Conservation (phyloP, 2,888 invertebrate genomes). For the Epinotia brunnichana region DNA sequence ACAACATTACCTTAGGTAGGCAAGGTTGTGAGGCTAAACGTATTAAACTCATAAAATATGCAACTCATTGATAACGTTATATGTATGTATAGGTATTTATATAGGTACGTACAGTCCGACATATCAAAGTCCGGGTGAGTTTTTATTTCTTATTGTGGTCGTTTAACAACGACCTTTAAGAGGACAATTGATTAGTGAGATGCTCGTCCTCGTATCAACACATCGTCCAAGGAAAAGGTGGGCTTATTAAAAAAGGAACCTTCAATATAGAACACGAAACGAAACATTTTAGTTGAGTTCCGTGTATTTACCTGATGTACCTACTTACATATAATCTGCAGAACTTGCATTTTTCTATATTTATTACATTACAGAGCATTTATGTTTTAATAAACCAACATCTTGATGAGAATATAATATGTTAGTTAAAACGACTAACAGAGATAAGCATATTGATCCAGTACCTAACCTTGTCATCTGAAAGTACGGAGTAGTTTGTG, state of each 20-base stretch:
- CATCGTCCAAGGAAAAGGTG: slow-evolving; percentile 52
- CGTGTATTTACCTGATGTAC: slow-evolving; percentile 45
- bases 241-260: slow-evolving; percentile 56
- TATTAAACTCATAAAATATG: slow-evolving; percentile 4
- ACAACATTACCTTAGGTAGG: too few relatives aligned
- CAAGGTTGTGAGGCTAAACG: too few relatives aligned
- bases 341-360: too few relatives aligned
- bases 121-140: slow-evolving; percentile 52
- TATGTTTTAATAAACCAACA: too few relatives aligned
- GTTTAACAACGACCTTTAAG: slow-evolving; percentile 58
- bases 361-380: too few relatives aligned
- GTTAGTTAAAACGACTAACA: too few relatives aligned
- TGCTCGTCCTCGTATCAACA: slow-evolving; percentile 55
- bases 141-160: slow-evolving; percentile 50
- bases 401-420: too few relatives aligned
- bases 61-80: slow-evolving; percentile 26
- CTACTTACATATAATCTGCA: too few relatives aligned
- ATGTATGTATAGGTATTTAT: too few relatives aligned
- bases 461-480: too few relatives aligned
- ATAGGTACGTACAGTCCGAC: slow-evolving; percentile 46
- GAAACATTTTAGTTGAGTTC: slow-evolving; percentile 47
- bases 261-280: slow-evolving; percentile 1
- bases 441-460: too few relatives aligned
- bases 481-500: too few relatives aligned
- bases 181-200: slow-evolving; percentile 68